Conservation (phyloP, 2,888 invertebrate species). For the Heliconius ismenius region DNA sequence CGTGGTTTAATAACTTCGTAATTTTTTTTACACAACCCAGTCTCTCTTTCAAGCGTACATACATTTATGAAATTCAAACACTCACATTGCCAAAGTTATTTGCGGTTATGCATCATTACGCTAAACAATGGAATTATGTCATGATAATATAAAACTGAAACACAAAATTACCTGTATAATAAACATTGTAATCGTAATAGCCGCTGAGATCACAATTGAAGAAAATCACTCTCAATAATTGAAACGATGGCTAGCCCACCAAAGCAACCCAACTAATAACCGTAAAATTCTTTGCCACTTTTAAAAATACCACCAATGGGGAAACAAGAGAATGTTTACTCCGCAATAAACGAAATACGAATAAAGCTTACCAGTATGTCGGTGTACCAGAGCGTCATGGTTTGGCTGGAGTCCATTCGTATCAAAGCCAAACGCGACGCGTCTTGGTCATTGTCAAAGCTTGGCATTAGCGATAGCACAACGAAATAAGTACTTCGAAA, state of each 20-base stretch:
- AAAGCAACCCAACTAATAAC: slow-evolving; percentile 10
- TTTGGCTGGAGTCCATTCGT: slow-evolving; percentile 74
- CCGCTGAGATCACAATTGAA: slow-evolving; percentile 33
- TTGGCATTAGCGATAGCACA: slow-evolving; percentile 59
- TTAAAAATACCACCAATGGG: slow-evolving; percentile 28
- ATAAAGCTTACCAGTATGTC: slow-evolving; percentile 75
- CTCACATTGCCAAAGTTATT: slow-evolving; percentile 32
- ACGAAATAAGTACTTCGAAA: slow-evolving; percentile 60
- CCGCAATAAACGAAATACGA: slow-evolving; percentile 39
- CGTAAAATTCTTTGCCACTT: slow-evolving; percentile 24
- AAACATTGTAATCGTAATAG: slow-evolving; percentile 43
- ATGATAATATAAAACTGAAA: slow-evolving; percentile 36
- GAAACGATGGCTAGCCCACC: slow-evolving; percentile 10
- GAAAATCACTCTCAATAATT: slow-evolving; percentile 13
- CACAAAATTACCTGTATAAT: slow-evolving; percentile 41
- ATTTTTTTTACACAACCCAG: slow-evolving; percentile 33
- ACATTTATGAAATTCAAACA: slow-evolving; percentile 33
- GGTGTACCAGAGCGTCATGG: slow-evolving; percentile 80
- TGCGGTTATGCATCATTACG: slow-evolving; percentile 37
- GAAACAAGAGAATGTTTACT: slow-evolving; percentile 38
- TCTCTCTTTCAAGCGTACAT: slow-evolving; percentile 24
- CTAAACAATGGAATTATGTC: slow-evolving; percentile 45
- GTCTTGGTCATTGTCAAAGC: slow-evolving; percentile 71
- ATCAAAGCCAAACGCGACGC: slow-evolving; percentile 66
- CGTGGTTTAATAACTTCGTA: slow-evolving; percentile 25